phyloP scores from a whole-genome alignment of 35 echinoderm and acorn worm species.

The Lytechinus variegatus region DNA sequence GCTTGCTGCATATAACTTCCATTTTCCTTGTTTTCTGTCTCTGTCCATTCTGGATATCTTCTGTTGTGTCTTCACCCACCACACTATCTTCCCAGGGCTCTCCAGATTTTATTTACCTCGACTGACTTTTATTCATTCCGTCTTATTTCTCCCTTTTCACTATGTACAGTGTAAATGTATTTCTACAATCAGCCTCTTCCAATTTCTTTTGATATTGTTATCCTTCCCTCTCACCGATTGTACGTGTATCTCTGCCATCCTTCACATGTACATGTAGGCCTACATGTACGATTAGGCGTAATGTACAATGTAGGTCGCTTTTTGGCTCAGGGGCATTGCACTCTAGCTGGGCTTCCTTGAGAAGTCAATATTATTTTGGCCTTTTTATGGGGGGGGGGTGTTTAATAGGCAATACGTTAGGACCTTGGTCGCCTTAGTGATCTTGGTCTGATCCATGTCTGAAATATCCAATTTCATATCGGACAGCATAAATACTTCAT shows the following conservation, averaged over 20 bases:
- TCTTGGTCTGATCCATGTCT: too few relatives aligned
- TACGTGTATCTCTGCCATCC: neutral
- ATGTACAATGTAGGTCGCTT: neutral
- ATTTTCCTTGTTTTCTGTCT: too few relatives aligned
- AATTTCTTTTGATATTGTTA: neutral
- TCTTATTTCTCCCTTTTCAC: neutral
- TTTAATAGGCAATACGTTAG: neutral
- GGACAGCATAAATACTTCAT: neutral
- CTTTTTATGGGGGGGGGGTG: neutral
- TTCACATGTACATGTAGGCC: neutral
- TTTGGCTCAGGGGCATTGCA: neutral
- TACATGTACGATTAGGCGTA: neutral
- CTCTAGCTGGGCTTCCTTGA: neutral
- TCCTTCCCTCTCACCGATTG: neutral
- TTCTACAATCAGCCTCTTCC: too few relatives aligned
- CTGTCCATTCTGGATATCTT: too few relatives aligned
- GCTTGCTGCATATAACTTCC: too few relatives aligned
- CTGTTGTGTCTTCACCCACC: too few relatives aligned
- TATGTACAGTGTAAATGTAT: too few relatives aligned
- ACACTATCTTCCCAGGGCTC: too few relatives aligned
- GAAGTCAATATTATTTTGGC: slow-evolving; percentile 13
- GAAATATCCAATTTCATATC: neutral
- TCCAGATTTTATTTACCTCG: too few relatives aligned
- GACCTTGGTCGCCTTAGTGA: neutral
- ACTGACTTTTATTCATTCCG: too few relatives aligned